Conservation (phyloP, 2,888 invertebrate species). For the Parasteatoda lunata region DNA sequence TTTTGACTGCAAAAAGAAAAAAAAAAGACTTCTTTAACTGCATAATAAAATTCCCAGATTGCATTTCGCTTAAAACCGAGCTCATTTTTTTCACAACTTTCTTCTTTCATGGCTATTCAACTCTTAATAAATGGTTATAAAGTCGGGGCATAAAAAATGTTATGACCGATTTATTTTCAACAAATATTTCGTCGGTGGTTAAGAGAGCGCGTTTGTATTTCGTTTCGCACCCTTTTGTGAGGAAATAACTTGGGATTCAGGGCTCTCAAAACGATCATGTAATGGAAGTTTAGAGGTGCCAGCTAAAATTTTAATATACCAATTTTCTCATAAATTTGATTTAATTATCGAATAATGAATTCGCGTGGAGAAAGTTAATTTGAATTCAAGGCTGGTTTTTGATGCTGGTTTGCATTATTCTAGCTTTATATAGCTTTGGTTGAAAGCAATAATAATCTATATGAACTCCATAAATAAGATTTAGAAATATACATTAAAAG, state of each 20-base stretch:
- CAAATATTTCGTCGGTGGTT: conserved; percentile 17
- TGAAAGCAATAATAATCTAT: too few species aligned
- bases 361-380: background rate
- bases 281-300: background rate
- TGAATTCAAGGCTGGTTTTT: background rate
- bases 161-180: conserved; percentile 31
- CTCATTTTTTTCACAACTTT: conserved; percentile 19
- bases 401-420: too few species aligned
- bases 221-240: background rate
- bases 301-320: background rate
- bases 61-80: conserved; percentile 21
- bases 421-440: too few species aligned
- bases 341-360: background rate
- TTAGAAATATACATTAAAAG: too few species aligned
- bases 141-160: conserved; percentile 30
- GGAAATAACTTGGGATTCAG: conserved; percentile 23
- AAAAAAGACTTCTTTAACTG: conserved; percentile 25
- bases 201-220: background rate
- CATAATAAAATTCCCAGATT: conserved; percentile 45
- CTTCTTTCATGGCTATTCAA: conserved; percentile 19
- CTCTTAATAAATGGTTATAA: conserved; percentile 49
- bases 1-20: conserved; percentile 19
- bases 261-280: too few species aligned
- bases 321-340: background rate
- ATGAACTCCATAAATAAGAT: too few species aligned